A percentile compares a stretch with the other conserved stretches of the same genome.
phyloP scores from a whole-genome alignment of 2,888 invertebrate species.

The Phlogophora meticulosa region DNA sequence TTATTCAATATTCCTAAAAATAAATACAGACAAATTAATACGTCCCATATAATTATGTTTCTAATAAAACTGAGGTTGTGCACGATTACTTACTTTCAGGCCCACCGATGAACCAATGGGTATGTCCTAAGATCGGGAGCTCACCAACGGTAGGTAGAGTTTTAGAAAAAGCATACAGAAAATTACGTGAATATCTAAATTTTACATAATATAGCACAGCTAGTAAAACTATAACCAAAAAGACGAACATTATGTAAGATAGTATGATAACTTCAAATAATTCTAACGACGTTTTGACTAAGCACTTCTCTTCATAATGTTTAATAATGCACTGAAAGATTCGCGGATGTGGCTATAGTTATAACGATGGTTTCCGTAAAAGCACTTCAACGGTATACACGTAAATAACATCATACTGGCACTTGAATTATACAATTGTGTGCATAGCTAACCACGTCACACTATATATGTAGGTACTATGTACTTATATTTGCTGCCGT shows the following conservation, averaged over 20 bases:
- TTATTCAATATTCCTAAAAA: slow-evolving; percentile 80
- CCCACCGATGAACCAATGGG: slow-evolving; percentile 83
- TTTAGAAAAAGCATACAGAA: slow-evolving; percentile 76
- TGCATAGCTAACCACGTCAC: slow-evolving; percentile 9
- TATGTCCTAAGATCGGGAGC: slow-evolving; percentile 80
- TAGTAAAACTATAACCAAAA: slow-evolving; percentile 70
- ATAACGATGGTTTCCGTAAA: slow-evolving; percentile 36
- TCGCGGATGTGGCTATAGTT: slow-evolving; percentile 8
- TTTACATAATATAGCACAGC: slow-evolving; percentile 74
- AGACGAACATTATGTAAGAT: slow-evolving; percentile 73
- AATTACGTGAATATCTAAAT: slow-evolving; percentile 74
- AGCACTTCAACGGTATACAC: slow-evolving; percentile 14
- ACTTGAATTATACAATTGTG: slow-evolving; percentile 13
- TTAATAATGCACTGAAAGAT: slow-evolving; percentile 39
- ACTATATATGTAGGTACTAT: not conserved
- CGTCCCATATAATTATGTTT: too few relatives aligned
- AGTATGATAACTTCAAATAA: not conserved
- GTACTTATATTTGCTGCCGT: not conserved
- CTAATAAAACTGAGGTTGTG: not conserved
- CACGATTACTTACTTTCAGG: slow-evolving; percentile 79
- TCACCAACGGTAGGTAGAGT: slow-evolving; percentile 73
- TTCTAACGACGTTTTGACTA: not conserved
- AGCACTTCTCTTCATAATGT: slow-evolving; percentile 29
- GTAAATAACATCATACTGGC: slow-evolving; percentile 12
- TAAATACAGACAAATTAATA: not conserved